Evolutionary conservation across 2,797 vertebrate species (phyloP).

Genomic region (Hyperoplus immaculatus): DNA sequence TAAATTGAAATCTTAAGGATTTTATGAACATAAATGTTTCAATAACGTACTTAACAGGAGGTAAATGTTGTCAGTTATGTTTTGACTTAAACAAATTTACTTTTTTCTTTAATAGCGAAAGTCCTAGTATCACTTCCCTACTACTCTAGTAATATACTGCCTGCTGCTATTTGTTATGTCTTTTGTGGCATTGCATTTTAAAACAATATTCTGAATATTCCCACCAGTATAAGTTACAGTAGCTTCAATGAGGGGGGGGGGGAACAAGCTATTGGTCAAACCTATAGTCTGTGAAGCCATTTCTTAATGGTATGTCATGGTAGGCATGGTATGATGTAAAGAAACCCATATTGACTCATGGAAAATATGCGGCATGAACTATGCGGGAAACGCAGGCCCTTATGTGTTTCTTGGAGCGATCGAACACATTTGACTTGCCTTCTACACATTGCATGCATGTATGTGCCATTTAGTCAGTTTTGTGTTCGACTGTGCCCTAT

Average conservation of each 20-base stretch:
- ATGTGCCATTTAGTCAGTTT: not conserved
- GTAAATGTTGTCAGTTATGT: not conserved
- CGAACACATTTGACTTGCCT: not conserved
- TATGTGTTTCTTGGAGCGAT: not conserved
- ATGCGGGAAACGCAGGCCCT: not conserved
- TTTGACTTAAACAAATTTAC: not conserved
- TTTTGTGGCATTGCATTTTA: not conserved
- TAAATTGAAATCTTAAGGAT: constrained; percentile 21
- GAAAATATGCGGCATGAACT: not conserved
- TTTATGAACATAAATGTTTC: constrained; percentile 17
- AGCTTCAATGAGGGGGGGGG: not conserved
- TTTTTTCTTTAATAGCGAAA: not conserved
- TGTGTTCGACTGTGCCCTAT: not conserved
- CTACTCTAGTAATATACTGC: not conserved
- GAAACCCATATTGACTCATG: not conserved
- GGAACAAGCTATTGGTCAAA: not conserved
- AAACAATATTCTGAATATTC: not conserved
- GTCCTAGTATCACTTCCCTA: not conserved
- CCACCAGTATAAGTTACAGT: constrained; percentile 2
- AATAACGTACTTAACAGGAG: not conserved
- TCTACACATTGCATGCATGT: not conserved
- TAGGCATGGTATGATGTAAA: not conserved
- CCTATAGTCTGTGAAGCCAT: not conserved
- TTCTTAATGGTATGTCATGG: constrained; percentile 1
- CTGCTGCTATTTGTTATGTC: not conserved